These are phyloP conservation scores for Xerus inauris DNA, from an alignment of 2,113 vertebrate species.

Conservation along the genomic window DNA sequence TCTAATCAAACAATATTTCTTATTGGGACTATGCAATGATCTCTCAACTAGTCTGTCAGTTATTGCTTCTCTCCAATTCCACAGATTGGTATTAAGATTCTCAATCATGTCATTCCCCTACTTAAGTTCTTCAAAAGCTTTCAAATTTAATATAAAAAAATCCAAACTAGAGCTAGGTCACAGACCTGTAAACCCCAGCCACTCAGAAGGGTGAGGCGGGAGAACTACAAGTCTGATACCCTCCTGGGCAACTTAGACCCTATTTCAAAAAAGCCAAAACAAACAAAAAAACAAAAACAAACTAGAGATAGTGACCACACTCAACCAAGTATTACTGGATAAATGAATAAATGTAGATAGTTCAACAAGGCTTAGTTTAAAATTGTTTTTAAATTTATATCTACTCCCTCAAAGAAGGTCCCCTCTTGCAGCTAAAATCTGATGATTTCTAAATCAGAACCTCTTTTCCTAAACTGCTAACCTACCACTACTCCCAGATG, in stretches of 20 bases:
- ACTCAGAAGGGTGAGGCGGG: background rate
- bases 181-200: background rate
- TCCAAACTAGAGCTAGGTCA: background rate
- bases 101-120: background rate
- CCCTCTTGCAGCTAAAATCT: constrained; percentile 21
- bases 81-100: constrained; percentile 4
- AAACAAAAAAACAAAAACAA: background rate
- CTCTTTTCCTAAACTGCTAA: background rate
- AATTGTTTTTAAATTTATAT: background rate
- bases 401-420: background rate
- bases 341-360: background rate
- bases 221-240: background rate
- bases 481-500: background rate
- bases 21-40: background rate
- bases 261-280: background rate
- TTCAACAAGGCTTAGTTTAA: background rate
- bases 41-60: background rate
- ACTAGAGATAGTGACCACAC: background rate
- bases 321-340: background rate
- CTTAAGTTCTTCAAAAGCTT: constrained; percentile 21
- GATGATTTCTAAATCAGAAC: constrained; percentile 14
- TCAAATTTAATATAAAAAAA: constrained; percentile 17
- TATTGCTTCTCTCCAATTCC: background rate
- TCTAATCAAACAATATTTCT: background rate
- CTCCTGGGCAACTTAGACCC: background rate